These are phyloP conservation scores for Thelaira solivaga DNA, from an alignment of 2,888 invertebrate species.

Conservation along the genomic window DNA sequence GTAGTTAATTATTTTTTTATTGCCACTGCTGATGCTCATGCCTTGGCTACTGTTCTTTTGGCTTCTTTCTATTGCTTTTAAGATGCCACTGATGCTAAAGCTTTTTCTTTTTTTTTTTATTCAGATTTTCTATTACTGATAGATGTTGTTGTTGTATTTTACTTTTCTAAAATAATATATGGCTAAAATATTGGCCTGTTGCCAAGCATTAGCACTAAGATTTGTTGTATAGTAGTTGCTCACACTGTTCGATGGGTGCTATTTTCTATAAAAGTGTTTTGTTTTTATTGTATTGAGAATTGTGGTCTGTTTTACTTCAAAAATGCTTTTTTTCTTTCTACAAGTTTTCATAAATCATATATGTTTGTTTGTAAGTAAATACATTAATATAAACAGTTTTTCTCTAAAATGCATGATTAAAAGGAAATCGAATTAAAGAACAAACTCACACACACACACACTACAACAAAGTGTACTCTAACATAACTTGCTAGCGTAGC, in stretches of 20 bases:
- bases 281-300: slow-evolving; percentile 47
- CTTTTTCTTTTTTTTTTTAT: slow-evolving; percentile 18
- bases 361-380: neutral
- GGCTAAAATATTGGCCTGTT: slow-evolving; percentile 50
- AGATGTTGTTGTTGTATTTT: slow-evolving; percentile 39
- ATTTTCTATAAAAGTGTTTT: slow-evolving; percentile 6
- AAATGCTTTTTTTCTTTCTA: slow-evolving; percentile 39
- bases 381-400: slow-evolving; percentile 13
- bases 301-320: slow-evolving; percentile 59
- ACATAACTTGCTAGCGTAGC: no score
- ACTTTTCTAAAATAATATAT: slow-evolving; percentile 42
- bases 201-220: slow-evolving; percentile 58
- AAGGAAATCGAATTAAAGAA: neutral
- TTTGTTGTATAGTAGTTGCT: slow-evolving; percentile 41
- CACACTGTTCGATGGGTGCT: slow-evolving; percentile 20
- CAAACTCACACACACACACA: no score
- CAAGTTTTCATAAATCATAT: slow-evolving; percentile 47
- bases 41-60: slow-evolving; percentile 6
- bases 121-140: slow-evolving; percentile 38
- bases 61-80: slow-evolving; percentile 12
- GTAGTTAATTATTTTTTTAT: slow-evolving; percentile 44
- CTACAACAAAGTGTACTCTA: no score
- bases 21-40: slow-evolving; percentile 31
- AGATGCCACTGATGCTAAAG: slow-evolving; percentile 15
- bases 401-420: slow-evolving; percentile 9